Conservation (phyloP, 2,888 invertebrate genomes). For the Rhagonycha fulva region DNA sequence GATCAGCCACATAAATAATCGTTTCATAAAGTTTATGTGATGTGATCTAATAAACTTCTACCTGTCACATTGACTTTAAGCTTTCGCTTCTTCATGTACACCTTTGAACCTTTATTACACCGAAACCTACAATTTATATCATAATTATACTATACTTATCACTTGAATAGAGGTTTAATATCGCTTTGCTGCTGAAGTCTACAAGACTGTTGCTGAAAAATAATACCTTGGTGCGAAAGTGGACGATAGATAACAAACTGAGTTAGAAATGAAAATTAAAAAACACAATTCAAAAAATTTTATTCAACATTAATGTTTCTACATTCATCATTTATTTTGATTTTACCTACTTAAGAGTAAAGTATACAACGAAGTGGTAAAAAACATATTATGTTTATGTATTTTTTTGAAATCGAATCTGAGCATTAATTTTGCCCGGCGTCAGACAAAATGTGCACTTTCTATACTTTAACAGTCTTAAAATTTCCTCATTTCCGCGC, state of each 20-base stretch:
- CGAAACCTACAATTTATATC: too few relatives aligned
- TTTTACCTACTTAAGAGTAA: not conserved
- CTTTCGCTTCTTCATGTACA: not conserved
- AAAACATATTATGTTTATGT: not conserved
- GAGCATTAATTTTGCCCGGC: not conserved
- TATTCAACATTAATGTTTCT: constrained; percentile 1
- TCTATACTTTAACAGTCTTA: constrained; percentile 45
- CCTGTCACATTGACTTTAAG: not conserved
- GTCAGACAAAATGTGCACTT: constrained; percentile 16
- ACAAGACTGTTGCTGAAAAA: not conserved
- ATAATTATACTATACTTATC: not conserved
- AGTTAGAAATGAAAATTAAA: not conserved
- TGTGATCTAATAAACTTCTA: not conserved
- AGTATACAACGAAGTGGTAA: not conserved
- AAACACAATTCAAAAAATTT: not conserved
- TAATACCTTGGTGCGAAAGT: not conserved
- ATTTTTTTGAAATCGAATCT: not conserved
- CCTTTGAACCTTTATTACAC: not conserved
- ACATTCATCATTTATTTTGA: constrained; percentile 1
- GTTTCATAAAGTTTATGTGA: not conserved
- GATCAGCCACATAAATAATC: not conserved
- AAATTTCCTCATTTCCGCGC: constrained; percentile 36
- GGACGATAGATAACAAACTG: not conserved
- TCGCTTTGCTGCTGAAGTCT: not conserved
- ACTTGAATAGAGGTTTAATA: not conserved